Evolutionary conservation across 37 sponge, comb jelly and placozoan species (phyloP), one percentile per base, ranked within the genome.

Genomic region (Agelas oroides): DNA sequence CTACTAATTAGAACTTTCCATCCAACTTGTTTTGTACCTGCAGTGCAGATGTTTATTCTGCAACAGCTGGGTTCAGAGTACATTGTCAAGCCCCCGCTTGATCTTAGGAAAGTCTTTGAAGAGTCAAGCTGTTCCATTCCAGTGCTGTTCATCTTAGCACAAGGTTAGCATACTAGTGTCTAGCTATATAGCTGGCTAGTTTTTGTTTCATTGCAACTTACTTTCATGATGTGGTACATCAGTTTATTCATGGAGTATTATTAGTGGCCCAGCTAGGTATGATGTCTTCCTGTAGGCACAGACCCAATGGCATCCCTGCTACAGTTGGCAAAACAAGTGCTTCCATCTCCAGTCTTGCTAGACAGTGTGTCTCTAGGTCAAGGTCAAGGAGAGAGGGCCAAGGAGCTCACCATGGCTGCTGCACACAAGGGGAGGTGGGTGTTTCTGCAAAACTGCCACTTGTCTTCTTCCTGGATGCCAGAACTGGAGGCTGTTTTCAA

Each of bases 391-490:
- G 34, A 59, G 18, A 86, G 52, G 70, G 87, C 83, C 12, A 65
- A 57, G 55, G 72, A 82, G 58, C 65, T 72, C 14, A 58, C 87
- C 37, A 36, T 63, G 20, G 37, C 41, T 1, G 84, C 88, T 27
- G 70, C 68, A 70, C 36, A 78, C 24, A 75, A 69, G 38, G 92
- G 88, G 34, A 70, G 71, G 28, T 92, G 92, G 92, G 84, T 83
- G 14, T 87, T 92, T 76, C 71, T 92, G 16, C 88, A 92, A 53
- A 92, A 92, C 61, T 92, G 92, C 63, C 88, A 92, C 34, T 75
- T 87, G 28, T 88, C 83, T 32, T 46, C 66, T 17, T 87, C 84
- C 27, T 92, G 83, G 84, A 75, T 91, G 64, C 83, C 81, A 32
- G 55, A 76, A 17, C 71, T 92, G 59, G 86, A 77, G 34, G 32